Evolutionary conservation across 2,797 vertebrate species (phyloP).

Genomic region (Karalla daura): DNA sequence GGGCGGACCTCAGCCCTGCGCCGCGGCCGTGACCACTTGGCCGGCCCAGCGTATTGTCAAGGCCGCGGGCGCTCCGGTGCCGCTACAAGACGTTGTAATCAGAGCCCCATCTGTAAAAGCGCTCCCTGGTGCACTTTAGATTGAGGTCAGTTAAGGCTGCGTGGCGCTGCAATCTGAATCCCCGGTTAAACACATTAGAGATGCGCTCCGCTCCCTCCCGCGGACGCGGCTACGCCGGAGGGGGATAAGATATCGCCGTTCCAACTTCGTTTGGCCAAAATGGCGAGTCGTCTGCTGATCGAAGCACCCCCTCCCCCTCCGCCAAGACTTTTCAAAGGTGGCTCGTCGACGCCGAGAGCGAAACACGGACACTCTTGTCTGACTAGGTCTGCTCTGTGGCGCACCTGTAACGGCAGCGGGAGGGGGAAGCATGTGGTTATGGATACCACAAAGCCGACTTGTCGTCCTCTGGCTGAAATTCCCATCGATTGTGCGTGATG

Average conservation of each 20-base stretch:
- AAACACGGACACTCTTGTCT: too few species aligned
- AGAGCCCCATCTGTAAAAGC: conserved; percentile 61
- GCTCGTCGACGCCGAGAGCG: too few species aligned
- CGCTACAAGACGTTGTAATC: conserved; percentile 51
- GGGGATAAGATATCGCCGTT: conserved; percentile 48
- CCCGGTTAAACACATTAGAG: conserved; percentile 60
- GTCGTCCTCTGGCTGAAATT: neutral
- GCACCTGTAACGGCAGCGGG: too few species aligned
- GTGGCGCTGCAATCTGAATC: conserved; percentile 53
- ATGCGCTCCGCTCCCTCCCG: conserved; percentile 26
- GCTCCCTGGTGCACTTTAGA: conserved; percentile 69
- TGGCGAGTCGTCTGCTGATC: conserved; percentile 2
- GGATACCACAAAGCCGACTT: neutral
- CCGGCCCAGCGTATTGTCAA: conserved; percentile 25
- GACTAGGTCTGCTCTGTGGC: too few species aligned
- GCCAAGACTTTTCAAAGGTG: conserved; percentile 11
- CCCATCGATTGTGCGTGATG: neutral
- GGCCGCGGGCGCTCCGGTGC: conserved; percentile 23
- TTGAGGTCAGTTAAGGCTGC: conserved; percentile 68
- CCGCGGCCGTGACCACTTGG: neutral
- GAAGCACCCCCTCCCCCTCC: too few species aligned
- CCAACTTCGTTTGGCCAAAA: conserved; percentile 42
- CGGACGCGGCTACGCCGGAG: conserved; percentile 27
- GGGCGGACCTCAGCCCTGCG: neutral
- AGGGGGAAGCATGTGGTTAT: neutral